Base-by-base conservation (phyloP, 2,797 vertebrate species). In the Scolopax rusticola region DNA sequence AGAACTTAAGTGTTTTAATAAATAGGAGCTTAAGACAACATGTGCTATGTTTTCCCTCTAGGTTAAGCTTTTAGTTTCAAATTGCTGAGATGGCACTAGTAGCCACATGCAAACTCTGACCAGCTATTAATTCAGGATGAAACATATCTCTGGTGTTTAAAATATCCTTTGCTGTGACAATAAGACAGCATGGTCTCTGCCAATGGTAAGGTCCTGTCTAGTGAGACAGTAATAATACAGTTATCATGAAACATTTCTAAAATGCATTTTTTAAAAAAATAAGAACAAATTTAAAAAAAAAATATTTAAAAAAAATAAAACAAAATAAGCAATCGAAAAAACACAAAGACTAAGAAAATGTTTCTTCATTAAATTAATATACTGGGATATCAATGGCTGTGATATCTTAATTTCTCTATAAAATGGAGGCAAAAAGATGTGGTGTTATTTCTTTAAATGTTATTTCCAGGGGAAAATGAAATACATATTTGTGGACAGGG, bases 211-310 rank as follows among this genome's bases (percentile, higher is more conserved):
- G 41, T 54, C 27, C 51, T 67, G 25, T 57, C 33, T 36, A 41
- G 45, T 11, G 30, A 95, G 30, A 43, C 11, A 86, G 17, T 5
- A 79, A 86, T 75, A 65, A 69, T 33, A 90, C 0, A 69, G 18
- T 28, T 60, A 68, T 32, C 0, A 0, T 38, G 33, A 87, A 89
- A 65, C 12, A 63, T 1, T n/a, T n/a, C n/a, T n/a, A n/a, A n/a
- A 1, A 77, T 27, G 8, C 8, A 79, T 82, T 78, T 84, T 59
- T 23, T 30, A 41, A 51, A 74, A 74, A 63, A 56, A n/a, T 21
- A 57, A 69, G 70, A 86, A 28, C 3, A 28, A 76, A 27, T 28
- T 53, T 5, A 53, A 30, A 53, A 53, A 53, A 51, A 5, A 27
- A 33, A 33, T 33, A 33, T 33, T 33, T 33, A 8, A 25, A 7